Percentiles rank a stretch among this genome's conserved stretches.
Evolutionary conservation across 2,888 invertebrate genomes (phyloP).

Genomic region (Lamproptera curius): DNA sequence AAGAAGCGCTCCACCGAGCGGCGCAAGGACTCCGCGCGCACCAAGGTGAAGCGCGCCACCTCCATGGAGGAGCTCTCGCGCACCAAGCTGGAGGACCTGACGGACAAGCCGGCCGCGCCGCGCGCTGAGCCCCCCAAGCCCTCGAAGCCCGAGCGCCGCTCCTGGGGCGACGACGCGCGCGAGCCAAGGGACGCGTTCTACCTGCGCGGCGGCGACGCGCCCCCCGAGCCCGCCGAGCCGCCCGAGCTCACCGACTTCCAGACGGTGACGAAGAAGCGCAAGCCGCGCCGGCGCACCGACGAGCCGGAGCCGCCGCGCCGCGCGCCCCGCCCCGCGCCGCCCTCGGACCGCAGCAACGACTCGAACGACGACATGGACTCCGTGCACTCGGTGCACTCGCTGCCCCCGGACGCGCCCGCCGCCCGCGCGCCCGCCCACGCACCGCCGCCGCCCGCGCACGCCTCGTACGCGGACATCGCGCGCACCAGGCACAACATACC

Average conservation of each 20-base stretch:
- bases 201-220: slow-evolving; percentile 64
- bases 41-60: slow-evolving; percentile 82
- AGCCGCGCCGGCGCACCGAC: slow-evolving; percentile 83
- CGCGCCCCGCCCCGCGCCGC: slow-evolving; percentile 84
- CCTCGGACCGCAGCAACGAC: slow-evolving; percentile 89
- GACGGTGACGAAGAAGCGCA: slow-evolving; percentile 90
- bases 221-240: slow-evolving; percentile 44
- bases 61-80: slow-evolving; percentile 90
- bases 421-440: slow-evolving; percentile 83
- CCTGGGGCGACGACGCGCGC: slow-evolving; percentile 83
- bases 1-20: slow-evolving; percentile 72
- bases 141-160: slow-evolving; percentile 67
- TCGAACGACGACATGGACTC: slow-evolving; percentile 90
- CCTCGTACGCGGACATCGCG: slow-evolving; percentile 91
- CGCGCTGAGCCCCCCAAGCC: slow-evolving; percentile 63
- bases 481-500: slow-evolving; percentile 74
- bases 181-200: slow-evolving; percentile 26
- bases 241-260: slow-evolving; percentile 85
- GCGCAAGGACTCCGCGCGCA: slow-evolving; percentile 58
- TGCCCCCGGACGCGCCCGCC: slow-evolving; percentile 75
- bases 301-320: slow-evolving; percentile 46
- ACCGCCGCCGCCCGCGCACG: slow-evolving; percentile 72
- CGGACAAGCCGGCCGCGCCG: slow-evolving; percentile 77
- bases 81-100: slow-evolving; percentile 85
- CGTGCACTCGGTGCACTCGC: slow-evolving; percentile 88